Conservation (phyloP, 35 echinoderm and acorn worm species). For the Hemicentrotus pulcherrimus region DNA sequence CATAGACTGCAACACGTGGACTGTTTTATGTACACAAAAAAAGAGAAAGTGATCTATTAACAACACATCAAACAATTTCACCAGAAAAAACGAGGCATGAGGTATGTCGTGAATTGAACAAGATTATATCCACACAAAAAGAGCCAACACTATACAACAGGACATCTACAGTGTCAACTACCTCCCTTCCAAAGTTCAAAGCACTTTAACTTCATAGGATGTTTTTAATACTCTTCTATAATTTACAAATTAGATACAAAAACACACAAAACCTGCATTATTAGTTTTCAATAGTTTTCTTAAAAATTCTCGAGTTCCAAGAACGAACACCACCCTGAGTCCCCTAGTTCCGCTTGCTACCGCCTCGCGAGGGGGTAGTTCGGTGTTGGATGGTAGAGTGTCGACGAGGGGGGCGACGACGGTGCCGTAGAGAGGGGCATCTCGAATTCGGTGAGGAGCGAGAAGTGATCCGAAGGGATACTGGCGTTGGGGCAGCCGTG, state of each 20-base stretch:
- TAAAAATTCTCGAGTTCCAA: constrained; percentile 47
- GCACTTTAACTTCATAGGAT: constrained; percentile 47
- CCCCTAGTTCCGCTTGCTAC: constrained; percentile 40
- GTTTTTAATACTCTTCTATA: constrained; percentile 31
- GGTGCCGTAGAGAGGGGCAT: constrained; percentile 74
- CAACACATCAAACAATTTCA: constrained; percentile 35
- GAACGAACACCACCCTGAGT: constrained; percentile 42
- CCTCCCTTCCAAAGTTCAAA: constrained; percentile 17
- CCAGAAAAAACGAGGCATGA: constrained; percentile 41
- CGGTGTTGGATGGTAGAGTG: neutral
- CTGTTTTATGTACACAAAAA: constrained; percentile 44
- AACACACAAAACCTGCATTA: constrained; percentile 51
- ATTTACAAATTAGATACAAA: constrained; percentile 51
- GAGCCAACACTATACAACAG: constrained; percentile 7
- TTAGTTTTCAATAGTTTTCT: constrained; percentile 34
- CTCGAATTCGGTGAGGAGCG: constrained; percentile 89
- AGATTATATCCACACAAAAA: constrained; percentile 49
- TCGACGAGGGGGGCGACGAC: constrained; percentile 35
- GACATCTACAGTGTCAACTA: neutral
- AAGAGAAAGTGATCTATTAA: constrained; percentile 24
- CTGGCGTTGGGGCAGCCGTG: constrained; percentile 87
- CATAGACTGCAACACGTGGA: constrained; percentile 9
- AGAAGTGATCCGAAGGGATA: constrained; percentile 93
- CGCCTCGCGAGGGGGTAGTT: constrained; percentile 49
- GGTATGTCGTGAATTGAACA: constrained; percentile 53